A percentile compares a stretch with the other conserved stretches of the same genome.
Evolutionary conservation across 2,113 vertebrate genomes (phyloP).

Genomic region (Ctenomys sociabilis): DNA sequence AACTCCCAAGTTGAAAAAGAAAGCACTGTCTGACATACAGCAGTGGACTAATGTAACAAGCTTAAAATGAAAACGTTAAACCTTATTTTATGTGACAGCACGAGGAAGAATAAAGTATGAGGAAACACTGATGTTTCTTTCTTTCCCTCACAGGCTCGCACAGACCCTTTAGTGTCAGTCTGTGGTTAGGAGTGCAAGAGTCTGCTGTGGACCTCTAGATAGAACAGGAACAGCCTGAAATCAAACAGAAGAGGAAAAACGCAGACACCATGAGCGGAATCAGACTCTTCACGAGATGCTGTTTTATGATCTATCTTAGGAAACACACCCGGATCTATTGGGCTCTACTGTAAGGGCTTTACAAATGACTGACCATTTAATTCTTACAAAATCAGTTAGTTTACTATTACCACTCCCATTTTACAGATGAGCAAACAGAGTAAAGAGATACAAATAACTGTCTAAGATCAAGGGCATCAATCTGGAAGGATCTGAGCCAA

Average conservation of each 20-base stretch:
- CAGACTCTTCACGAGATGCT: too few species aligned
- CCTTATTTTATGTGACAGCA: background rate
- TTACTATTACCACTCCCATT: background rate
- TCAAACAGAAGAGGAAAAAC: background rate
- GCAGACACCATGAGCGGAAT: background rate
- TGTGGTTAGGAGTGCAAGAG: fast-evolving
- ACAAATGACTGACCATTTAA: background rate
- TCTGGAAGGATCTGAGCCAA: background rate
- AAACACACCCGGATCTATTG: too few species aligned
- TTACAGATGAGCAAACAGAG: background rate
- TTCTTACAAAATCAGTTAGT: background rate
- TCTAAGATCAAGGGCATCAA: background rate
- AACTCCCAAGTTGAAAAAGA: background rate
- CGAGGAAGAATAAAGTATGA: background rate
- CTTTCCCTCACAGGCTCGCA: too few species aligned
- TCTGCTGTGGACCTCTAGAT: background rate
- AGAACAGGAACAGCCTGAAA: background rate
- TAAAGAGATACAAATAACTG: background rate
- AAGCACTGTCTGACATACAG: background rate
- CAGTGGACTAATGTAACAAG: background rate
- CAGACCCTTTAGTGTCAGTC: too few species aligned
- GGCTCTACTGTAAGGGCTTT: background rate
- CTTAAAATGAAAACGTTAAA: background rate
- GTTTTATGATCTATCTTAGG: too few species aligned
- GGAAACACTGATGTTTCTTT: background rate